Base-by-base conservation (phyloP, 2,113 vertebrate species). In the Carassius gibelio region DNA sequence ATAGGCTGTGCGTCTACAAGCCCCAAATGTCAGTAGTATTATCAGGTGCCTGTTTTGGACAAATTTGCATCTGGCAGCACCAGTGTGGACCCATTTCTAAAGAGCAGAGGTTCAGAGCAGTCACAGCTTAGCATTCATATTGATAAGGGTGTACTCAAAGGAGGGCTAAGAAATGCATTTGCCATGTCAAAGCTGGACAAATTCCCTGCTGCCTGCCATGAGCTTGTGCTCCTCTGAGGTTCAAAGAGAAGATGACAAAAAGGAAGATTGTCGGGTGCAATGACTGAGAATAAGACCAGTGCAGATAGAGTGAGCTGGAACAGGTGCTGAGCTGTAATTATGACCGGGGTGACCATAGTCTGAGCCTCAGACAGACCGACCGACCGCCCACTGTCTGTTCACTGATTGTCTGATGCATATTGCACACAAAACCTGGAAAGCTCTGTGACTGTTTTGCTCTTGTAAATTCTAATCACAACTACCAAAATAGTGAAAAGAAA, bases 101-200 rank as follows among this genome's bases (percentile, higher is more conserved):
- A 85, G 87, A 85, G 89, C 90, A 87, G 15, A 45, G 89, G 92
- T 92, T 92, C 92, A 90, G 88, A 92, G 85, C 93, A 91, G 88
- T 91, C 86, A 81, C 82, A 86, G 92, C 91, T 94, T 93, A 93
- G 91, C 91, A 91, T 71, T 61, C 87, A 86, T 88, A 92, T 94
- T 89, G 93, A 94, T 95, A 94, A 95, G 93, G 89, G 50, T 85
- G 75, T 86, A 91, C 93, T 94, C 92, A 95, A 95, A 95, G 93
- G 87, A 91, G 62, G 82, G 64, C 89, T 88, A 88, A 91, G 76
- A 92, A 93, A 91, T 89, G 90, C 83, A 92, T 92, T 90, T 89
- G 91, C 88, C 91, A 89, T 93, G 92, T 94, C 92, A 93, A 93
- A 94, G 93, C 90, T 55, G 88, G 93, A 94, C 91, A 94, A 94